These are phyloP conservation scores for Phasia obesa DNA, from an alignment of 2,888 invertebrate genomes.

Conservation along the genomic window DNA sequence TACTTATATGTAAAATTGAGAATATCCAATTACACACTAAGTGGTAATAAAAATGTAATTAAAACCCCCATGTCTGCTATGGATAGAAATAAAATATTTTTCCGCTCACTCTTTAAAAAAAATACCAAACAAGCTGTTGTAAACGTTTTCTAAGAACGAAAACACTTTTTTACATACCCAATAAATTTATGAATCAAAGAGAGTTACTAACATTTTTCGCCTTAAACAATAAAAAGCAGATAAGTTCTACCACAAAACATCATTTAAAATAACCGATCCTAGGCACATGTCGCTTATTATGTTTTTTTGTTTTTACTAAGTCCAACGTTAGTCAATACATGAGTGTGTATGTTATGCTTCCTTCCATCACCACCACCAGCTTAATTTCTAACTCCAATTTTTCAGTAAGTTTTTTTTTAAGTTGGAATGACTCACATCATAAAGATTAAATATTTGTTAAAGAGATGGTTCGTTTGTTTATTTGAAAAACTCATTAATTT, in stretches of 20 bases:
- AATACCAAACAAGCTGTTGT: no score
- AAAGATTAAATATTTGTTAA: constrained; percentile 7
- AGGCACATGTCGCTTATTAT: constrained; percentile 34
- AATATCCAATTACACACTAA: no score
- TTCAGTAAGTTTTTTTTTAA: neutral
- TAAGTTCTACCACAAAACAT: constrained; percentile 50
- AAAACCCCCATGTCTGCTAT: no score
- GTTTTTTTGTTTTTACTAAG: constrained; percentile 6
- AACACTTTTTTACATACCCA: constrained; percentile 3
- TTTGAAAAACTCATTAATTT: constrained; percentile 31
- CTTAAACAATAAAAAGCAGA: constrained; percentile 44
- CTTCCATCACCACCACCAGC: constrained; percentile 37
- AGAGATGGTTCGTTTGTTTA: constrained; percentile 29
- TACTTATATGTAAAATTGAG: no score
- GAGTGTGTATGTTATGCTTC: neutral
- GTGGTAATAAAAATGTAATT: no score
- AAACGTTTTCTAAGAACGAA: no score
- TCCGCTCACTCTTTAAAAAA: no score
- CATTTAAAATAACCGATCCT: constrained; percentile 26
- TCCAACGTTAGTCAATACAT: neutral
- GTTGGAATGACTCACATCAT: neutral
- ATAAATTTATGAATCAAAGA: constrained; percentile 14
- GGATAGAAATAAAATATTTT: no score
- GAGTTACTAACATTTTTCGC: constrained; percentile 16
- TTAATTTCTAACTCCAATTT: neutral